A percentile compares a stretch with the other conserved stretches of the same genome.
These are phyloP conservation scores for Ridgeia piscesae DNA, from an alignment of 1,140 invertebrate genomes.

Conservation along the genomic window DNA sequence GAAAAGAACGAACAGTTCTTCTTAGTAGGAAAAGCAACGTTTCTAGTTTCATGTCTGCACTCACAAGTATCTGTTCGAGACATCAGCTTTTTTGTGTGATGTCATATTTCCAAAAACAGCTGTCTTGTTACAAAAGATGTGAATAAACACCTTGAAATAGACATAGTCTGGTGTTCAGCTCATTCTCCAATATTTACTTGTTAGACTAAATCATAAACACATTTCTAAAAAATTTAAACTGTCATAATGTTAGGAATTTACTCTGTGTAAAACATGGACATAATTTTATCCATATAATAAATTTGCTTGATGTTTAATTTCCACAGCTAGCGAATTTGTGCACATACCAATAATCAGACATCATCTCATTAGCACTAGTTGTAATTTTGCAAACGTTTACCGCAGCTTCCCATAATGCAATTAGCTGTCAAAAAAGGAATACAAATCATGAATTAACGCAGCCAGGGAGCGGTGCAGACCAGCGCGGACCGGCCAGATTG, in stretches of 20 bases:
- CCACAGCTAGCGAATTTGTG: neutral
- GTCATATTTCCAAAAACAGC: neutral
- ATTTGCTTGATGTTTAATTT: neutral
- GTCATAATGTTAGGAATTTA: neutral
- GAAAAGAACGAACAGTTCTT: neutral
- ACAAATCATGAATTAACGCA: neutral
- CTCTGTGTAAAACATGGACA: neutral
- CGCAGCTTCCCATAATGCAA: neutral
- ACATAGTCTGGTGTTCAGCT: neutral
- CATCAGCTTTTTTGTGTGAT: neutral
- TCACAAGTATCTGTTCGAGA: neutral
- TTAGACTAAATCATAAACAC: neutral
- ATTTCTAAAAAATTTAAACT: neutral
- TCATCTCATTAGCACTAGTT: neutral
- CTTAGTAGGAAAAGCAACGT: neutral
- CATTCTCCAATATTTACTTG: neutral
- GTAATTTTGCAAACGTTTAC: neutral
- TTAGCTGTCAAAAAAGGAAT: neutral
- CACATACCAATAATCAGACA: neutral
- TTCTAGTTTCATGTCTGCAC: neutral
- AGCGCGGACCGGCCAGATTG: neutral
- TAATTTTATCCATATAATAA: neutral
- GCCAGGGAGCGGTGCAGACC: neutral
- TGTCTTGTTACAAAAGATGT: neutral
- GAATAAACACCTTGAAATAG: no score